Percentiles rank a stretch among this genome's conserved stretches.
Evolutionary conservation across 1,140 invertebrate species (phyloP).

Genomic region (Anoplolepis gracilipes): DNA sequence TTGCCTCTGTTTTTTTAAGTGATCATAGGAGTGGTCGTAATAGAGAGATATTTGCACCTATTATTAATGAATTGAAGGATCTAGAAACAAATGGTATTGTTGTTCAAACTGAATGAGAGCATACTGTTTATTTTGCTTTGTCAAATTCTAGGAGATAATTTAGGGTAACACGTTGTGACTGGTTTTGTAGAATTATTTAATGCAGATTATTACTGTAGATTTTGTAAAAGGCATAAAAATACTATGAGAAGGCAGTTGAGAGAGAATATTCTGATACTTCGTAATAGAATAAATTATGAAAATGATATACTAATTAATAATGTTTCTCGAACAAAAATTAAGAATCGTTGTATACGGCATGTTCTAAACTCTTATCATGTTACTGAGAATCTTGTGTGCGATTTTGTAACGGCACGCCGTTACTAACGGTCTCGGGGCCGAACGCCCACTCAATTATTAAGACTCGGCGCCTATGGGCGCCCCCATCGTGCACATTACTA

Average conservation of each 20-base stretch:
- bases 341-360: not conserved
- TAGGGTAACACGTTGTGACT: not conserved
- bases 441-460: too few species aligned
- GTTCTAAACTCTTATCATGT: conserved; percentile 8
- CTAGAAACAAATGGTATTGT: conserved; percentile 9
- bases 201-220: too few species aligned
- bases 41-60: not conserved
- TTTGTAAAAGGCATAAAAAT: conserved; percentile 3
- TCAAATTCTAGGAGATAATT: conserved; percentile 13
- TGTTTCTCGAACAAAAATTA: not conserved
- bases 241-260: not conserved
- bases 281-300: conserved; percentile 16
- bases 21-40: too few species aligned
- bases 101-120: not conserved
- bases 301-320: not conserved
- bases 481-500: too few species aligned
- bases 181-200: conserved; percentile 10
- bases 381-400: not conserved
- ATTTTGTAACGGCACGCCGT: too few species aligned
- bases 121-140: not conserved
- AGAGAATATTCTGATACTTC: not conserved
- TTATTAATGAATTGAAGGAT: not conserved
- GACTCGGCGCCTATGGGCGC: too few species aligned
- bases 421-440: too few species aligned
- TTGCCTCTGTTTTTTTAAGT: not conserved